Base-by-base conservation (phyloP, 1,140 invertebrate species). In the Anastrepha obliqua region DNA sequence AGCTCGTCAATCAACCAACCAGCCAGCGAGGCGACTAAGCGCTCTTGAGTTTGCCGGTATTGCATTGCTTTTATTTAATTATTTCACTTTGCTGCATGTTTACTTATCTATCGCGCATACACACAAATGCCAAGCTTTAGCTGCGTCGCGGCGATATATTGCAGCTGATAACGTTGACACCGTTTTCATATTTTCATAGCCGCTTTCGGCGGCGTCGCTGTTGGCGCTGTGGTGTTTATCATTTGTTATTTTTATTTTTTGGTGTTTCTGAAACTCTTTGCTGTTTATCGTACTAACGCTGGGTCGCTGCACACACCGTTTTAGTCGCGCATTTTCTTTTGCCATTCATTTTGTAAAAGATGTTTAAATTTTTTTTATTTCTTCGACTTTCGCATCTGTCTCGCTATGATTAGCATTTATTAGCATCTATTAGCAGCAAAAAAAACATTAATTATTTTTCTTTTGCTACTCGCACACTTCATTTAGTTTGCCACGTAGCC, bases 1-100 rank as follows among this genome's bases (percentile, higher is more conserved):
- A 39, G 2, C 29, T n/a, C 20, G 13, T 2, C 65, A 67, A 42
- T 15, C 64, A 67, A 67, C 64, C 29, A 39, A 67, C 20, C 8
- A 67, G 64, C 64, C 65, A 67, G 11, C 65, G n/a, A 29, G 65
- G 65, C 65, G 65, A 39, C 65, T 67, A 39, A 67, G 65, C 65
- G 8, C 29, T 20, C n/a, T 20, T 11, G 59, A 5, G 59, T 67
- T 67, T 5, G 65, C 29, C 29, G 65, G 65, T 29, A 9, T 67
- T 67, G 65, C 65, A 42, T 67, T 67, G 65, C 65, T 67, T 67
- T 42, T 67, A 20, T 67, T 67, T 67, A 39, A 67, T 67, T 2
- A 64, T 67, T 67, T 67, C 39, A 67, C 39, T 67, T 13, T 11
- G 9, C 11, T 67, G 29, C 29, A 29, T 42, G 29, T 67, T 67